These are phyloP conservation scores for Laticauda colubrina DNA, from an alignment of 2,113 vertebrate genomes.

Conservation along the genomic window DNA sequence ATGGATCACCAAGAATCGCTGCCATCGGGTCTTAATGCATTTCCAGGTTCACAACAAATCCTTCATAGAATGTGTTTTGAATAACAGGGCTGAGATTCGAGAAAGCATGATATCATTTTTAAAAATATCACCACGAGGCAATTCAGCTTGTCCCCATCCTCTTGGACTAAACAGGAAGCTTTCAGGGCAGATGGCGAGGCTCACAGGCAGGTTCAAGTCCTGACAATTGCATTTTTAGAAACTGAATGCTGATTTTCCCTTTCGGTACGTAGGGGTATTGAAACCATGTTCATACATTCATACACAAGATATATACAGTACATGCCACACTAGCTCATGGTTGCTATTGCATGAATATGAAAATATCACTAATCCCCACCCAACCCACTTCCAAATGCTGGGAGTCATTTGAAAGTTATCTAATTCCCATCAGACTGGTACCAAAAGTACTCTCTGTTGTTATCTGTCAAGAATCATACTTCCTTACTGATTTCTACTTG, in stretches of 20 bases:
- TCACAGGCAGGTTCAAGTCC: not conserved
- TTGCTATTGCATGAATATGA: not conserved
- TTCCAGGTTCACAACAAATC: not conserved
- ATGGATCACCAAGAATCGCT: not conserved
- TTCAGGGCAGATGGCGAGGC: not conserved
- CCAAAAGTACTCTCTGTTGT: not conserved
- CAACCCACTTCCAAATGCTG: not conserved
- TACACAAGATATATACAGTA: not conserved
- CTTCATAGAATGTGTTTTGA: not conserved
- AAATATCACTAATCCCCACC: not conserved
- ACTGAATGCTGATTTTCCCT: not conserved
- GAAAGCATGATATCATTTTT: not conserved
- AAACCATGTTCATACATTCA: not conserved
- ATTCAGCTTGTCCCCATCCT: not conserved
- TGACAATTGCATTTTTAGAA: constrained; percentile 7
- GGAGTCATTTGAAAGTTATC: not conserved
- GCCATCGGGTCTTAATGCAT: not conserved
- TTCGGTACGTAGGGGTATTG: not conserved
- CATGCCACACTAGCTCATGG: not conserved
- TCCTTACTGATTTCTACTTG: not conserved
- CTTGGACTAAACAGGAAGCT: not conserved
- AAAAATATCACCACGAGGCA: not conserved
- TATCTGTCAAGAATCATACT: not conserved
- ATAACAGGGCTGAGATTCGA: not conserved
- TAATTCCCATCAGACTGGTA: not conserved